Percentiles rank a stretch among this genome's conserved stretches.
These are phyloP conservation scores for Steinernema carpocapsae DNA, from an alignment of 2,888 invertebrate genomes.

Conservation along the genomic window DNA sequence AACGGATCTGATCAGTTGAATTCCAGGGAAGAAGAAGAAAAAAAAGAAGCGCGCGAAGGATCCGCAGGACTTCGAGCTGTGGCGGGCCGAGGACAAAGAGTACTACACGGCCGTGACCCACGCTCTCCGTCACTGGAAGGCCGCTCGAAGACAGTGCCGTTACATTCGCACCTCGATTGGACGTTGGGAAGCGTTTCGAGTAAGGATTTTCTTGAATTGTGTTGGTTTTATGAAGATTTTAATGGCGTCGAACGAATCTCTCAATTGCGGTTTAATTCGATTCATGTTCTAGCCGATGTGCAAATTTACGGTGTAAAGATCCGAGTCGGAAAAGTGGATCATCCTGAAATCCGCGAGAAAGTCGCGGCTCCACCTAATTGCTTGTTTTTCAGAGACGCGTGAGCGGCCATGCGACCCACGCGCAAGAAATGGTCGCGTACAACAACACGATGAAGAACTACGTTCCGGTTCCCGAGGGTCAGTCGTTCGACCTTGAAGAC, in stretches of 20 bases:
- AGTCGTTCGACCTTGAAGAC: conserved; percentile 21
- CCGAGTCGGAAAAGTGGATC: no score
- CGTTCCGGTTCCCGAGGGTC: conserved; percentile 18
- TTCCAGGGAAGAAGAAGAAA: conserved; percentile 15
- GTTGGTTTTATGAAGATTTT: not conserved
- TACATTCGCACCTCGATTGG: conserved; percentile 23
- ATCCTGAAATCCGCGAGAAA: not conserved
- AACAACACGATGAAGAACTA: not conserved
- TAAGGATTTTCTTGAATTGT: not conserved
- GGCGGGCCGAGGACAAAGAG: conserved; percentile 21
- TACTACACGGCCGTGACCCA: conserved; percentile 22
- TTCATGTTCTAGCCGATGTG: no score
- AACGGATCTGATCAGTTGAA: not conserved
- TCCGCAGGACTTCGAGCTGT: conserved; percentile 24
- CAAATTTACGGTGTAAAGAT: no score
- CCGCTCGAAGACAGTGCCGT: conserved; percentile 12
- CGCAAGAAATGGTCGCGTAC: conserved; percentile 12
- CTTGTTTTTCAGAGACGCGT: not conserved
- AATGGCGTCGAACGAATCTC: no score
- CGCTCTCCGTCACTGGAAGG: conserved; percentile 29
- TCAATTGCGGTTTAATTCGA: no score
- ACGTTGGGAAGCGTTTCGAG: conserved; percentile 20
- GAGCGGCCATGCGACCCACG: conserved; percentile 11
- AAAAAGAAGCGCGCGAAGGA: conserved; percentile 28
- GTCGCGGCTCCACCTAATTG: not conserved